Conservation (phyloP, 2,797 vertebrate genomes). For the Furcifer pardalis region DNA sequence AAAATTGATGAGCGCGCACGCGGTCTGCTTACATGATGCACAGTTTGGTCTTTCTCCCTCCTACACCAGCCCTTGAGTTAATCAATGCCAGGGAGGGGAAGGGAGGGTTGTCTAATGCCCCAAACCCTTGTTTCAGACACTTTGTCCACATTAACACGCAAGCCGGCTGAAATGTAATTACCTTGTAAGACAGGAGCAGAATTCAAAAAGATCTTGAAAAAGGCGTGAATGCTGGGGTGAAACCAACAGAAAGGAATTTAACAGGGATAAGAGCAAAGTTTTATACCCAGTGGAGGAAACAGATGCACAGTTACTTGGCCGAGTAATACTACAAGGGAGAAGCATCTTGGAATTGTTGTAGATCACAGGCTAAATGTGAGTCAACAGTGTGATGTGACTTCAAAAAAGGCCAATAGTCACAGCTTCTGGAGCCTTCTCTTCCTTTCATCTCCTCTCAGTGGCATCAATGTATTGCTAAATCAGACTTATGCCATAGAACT, state of each 20-base stretch:
- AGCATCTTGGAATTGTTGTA: no score
- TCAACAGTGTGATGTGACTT: no score
- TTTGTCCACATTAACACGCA: not conserved
- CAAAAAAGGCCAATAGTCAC: no score
- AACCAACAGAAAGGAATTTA: no score
- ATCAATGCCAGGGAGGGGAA: not conserved
- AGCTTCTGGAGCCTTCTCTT: not conserved
- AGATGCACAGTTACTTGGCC: no score
- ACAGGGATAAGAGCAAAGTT: no score
- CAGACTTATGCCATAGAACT: not conserved
- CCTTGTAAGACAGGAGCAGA: no score
- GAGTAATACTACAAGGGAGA: no score
- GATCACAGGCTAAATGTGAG: no score
- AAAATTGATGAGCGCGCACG: slow-evolving; percentile 38
- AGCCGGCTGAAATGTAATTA: not conserved
- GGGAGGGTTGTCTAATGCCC: not conserved
- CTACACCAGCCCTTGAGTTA: not conserved
- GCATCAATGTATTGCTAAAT: not conserved
- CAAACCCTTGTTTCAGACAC: not conserved
- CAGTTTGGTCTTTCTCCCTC: not conserved
- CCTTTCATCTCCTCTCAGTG: not conserved
- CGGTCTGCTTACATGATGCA: slow-evolving; percentile 5
- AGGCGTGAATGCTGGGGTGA: no score
- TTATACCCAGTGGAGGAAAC: no score
- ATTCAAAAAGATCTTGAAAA: no score